Evolutionary conservation across 2,888 invertebrate genomes (phyloP).

Genomic region (Andrena bucephala): DNA sequence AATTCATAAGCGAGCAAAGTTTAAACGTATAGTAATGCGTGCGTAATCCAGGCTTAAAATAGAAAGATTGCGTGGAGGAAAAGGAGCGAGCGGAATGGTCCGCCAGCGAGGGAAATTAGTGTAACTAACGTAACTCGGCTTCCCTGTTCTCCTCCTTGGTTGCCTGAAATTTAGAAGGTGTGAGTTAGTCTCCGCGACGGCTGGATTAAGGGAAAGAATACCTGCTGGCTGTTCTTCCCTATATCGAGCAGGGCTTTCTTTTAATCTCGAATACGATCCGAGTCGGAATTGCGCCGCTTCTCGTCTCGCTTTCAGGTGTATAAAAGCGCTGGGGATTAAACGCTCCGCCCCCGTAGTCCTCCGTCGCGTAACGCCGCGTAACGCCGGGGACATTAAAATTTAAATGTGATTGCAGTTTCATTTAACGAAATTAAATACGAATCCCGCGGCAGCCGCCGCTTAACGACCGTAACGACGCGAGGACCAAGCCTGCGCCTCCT

Average conservation of each 20-base stretch:
- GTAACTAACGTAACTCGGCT: no score
- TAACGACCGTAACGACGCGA: conserved; percentile 54
- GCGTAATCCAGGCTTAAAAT: neutral
- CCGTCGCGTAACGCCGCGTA: conserved; percentile 33
- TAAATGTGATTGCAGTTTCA: conserved; percentile 59
- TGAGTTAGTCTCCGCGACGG: no score
- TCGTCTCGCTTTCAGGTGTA: conserved; percentile 17
- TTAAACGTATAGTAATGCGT: neutral
- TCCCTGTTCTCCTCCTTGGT: no score
- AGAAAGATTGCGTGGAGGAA: neutral
- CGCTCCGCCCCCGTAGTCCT: conserved; percentile 34
- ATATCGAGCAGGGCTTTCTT: conserved; percentile 11
- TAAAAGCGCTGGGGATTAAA: conserved; percentile 52
- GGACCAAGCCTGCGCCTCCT: conserved; percentile 17
- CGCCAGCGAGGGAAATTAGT: no score
- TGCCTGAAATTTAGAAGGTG: no score
- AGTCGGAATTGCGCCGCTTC: conserved; percentile 29
- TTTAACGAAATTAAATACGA: conserved; percentile 62
- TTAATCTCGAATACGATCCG: conserved; percentile 17
- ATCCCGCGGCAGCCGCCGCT: conserved; percentile 40
- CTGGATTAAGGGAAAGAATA: no score
- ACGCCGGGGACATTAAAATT: conserved; percentile 50
- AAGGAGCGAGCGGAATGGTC: no score
- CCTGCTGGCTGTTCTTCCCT: neutral
- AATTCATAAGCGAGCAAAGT: neutral